These are phyloP conservation scores for Lethocerus indicus DNA, from an alignment of 1,140 invertebrate genomes.

Conservation along the genomic window DNA sequence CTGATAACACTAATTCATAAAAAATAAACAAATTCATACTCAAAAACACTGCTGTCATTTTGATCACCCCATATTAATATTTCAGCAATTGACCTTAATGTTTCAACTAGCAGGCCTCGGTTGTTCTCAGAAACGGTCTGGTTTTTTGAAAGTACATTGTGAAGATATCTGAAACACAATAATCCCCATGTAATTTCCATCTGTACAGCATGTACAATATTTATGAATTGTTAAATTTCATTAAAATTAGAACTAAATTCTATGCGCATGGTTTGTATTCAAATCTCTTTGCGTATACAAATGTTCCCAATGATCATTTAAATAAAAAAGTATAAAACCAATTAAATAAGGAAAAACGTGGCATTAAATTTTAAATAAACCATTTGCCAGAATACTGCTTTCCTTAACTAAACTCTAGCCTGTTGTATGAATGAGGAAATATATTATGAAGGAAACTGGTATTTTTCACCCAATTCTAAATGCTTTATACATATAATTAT, in stretches of 20 bases:
- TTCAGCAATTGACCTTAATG: constrained; percentile 90
- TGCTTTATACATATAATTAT: too few species aligned
- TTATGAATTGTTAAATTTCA: not conserved
- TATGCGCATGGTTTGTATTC: not conserved
- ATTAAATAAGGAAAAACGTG: too few species aligned
- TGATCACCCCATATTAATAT: constrained; percentile 99
- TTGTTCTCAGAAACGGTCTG: constrained; percentile 93
- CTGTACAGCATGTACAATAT: not conserved
- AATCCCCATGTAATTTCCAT: constrained; percentile 1
- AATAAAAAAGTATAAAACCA: too few species aligned
- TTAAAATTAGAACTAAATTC: not conserved
- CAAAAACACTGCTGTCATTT: constrained; percentile 98
- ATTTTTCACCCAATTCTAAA: too few species aligned
- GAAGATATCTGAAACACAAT: constrained; percentile 53
- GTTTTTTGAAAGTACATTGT: constrained; percentile 90
- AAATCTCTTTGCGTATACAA: not conserved
- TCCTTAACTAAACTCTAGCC: too few species aligned
- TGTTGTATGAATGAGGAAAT: too few species aligned
- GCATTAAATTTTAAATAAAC: too few species aligned
- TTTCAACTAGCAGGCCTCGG: constrained; percentile 87
- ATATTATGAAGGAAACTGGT: too few species aligned
- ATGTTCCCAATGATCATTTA: too few species aligned
- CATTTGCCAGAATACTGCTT: too few species aligned
- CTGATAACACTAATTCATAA: not conserved
- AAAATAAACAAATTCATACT: constrained; percentile 48